These are phyloP conservation scores for Dufourea novaeangliae DNA, from an alignment of 1,140 invertebrate species.

Conservation along the genomic window DNA sequence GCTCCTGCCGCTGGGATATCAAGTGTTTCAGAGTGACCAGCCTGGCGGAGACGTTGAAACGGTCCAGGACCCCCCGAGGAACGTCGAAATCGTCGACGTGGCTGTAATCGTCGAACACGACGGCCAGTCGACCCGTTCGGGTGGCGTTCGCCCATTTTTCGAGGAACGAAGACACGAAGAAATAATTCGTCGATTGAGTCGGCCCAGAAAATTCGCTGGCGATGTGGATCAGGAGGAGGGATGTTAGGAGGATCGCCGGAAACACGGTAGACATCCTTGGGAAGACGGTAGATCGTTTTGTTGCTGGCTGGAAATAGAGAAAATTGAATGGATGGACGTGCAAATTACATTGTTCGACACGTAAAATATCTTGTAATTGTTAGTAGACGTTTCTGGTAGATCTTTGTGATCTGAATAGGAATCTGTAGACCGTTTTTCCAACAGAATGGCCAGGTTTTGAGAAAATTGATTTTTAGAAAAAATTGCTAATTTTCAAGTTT, in stretches of 20 bases:
- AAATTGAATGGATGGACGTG: neutral
- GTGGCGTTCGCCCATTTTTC: slow-evolving; percentile 7
- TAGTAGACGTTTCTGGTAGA: neutral
- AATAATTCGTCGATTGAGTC: neutral
- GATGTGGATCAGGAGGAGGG: neutral
- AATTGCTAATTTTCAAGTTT: too few relatives aligned
- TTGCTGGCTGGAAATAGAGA: neutral
- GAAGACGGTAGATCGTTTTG: too few relatives aligned
- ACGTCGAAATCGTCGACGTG: neutral
- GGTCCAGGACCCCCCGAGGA: neutral
- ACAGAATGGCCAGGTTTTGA: too few relatives aligned
- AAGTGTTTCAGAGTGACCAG: slow-evolving; percentile 19
- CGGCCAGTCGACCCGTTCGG: slow-evolving; percentile 15
- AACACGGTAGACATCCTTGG: neutral
- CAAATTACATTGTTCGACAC: too few relatives aligned
- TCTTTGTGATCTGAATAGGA: too few relatives aligned
- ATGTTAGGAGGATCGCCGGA: neutral
- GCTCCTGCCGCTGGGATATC: neutral
- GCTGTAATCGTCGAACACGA: slow-evolving; percentile 30
- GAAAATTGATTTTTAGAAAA: too few relatives aligned
- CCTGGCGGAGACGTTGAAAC: neutral
- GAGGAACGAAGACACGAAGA: neutral
- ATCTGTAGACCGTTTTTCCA: too few relatives aligned
- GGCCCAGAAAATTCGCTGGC: neutral
- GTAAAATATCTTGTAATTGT: too few relatives aligned